Base-by-base conservation (phyloP, 1,140 invertebrate species). In the Phymorhynchus buccinoides region DNA sequence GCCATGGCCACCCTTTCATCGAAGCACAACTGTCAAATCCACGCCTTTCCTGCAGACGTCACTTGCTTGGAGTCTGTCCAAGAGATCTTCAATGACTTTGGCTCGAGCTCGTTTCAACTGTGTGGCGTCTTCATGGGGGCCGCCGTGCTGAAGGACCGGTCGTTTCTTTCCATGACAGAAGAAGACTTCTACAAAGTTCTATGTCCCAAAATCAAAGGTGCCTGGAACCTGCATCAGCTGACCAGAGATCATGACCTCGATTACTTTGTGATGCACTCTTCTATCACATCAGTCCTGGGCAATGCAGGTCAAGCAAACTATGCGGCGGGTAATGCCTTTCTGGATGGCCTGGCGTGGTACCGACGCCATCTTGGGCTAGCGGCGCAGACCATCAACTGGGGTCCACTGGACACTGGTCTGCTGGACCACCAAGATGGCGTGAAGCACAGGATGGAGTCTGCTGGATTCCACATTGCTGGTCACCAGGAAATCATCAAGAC, bases 211-310 rank as follows among this genome's bases (percentile, higher is more conserved):
- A 83, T 91, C 30, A 44, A 88, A 3, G 90, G 89, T n/a, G 87
- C 88, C 9, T 91, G 87, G 88, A 91, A 91, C 62, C 52, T 85
- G 14, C 84, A 85, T 56, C 30, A 56, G 14, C 77, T 85, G 48
- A 85, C 84, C 1, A n/a, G 71, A 35, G 42, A 88, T 16, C 22
- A 85, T 44, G 62, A 66, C 32, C 82, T 89, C 1, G 89, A 89
- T 75, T 89, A 79, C 80, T 89, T 89, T 83, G 87, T 89, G 22
- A 79, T 88, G 84, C 89, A 89, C 73, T 89, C 89, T 3, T 89
- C 89, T 39, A 80, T 87, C 9, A 80, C 84, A 16, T 82, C 88
- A 48, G 62, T 88, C 22, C 44, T 88, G 48, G 89, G 89, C n/a
- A 89, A 88, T 37, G 52, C 66, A n/a, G 89, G 89, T 27, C 89